Conservation (phyloP, 2,888 invertebrate genomes). For the Danaus chrysippus region DNA sequence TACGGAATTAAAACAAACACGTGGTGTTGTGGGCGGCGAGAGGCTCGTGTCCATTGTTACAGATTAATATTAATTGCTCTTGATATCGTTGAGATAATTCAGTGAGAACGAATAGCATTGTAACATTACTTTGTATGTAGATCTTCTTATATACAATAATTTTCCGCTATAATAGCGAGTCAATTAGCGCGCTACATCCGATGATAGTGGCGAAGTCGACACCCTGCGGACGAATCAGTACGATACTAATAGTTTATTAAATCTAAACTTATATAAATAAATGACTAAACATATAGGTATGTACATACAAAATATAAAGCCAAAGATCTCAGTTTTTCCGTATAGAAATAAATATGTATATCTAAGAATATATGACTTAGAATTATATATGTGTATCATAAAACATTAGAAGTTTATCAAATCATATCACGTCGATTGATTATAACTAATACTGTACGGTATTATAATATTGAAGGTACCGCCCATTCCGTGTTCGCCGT, state of each 20-base stretch:
- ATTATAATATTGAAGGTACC: constrained; percentile 10
- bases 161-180: not conserved
- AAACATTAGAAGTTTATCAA: too few species aligned
- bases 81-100: too few species aligned
- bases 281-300: too few species aligned
- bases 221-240: constrained; percentile 15
- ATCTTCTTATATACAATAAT: too few species aligned
- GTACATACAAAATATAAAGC: too few species aligned
- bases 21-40: constrained; percentile 52
- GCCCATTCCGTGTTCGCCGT: constrained; percentile 5
- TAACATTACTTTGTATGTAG: too few species aligned
- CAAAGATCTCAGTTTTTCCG: too few species aligned
- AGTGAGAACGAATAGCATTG: too few species aligned
- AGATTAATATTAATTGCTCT: constrained; percentile 2
- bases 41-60: constrained; percentile 42
- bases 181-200: constrained; percentile 1
- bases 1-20: constrained; percentile 57
- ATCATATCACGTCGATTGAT: constrained; percentile 4
- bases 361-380: too few species aligned
- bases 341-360: too few species aligned
- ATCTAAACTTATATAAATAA: too few species aligned
- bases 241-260: not conserved
- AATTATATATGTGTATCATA: too few species aligned
- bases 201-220: constrained; percentile 19
- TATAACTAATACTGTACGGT: constrained; percentile 9